phyloP scores from a whole-genome alignment of 2,888 invertebrate genomes.

The Patella caerulea region DNA sequence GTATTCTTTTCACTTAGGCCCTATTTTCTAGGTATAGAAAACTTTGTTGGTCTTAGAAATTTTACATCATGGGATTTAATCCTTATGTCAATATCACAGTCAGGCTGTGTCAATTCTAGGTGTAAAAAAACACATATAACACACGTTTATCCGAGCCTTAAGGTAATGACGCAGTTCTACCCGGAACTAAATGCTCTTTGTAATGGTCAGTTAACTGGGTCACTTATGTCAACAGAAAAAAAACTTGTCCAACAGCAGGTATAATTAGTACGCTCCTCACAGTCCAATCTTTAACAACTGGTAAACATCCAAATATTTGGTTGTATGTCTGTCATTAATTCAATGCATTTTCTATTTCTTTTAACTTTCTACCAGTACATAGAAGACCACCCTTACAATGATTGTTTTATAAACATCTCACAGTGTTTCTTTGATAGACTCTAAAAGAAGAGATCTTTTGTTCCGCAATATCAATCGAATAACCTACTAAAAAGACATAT shows the following conservation, averaged over 20 bases:
- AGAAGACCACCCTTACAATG: too few relatives aligned
- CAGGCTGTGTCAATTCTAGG: not conserved
- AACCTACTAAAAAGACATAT: too few relatives aligned
- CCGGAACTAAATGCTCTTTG: not conserved
- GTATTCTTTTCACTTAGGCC: not conserved
- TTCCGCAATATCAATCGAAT: too few relatives aligned
- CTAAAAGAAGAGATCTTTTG: too few relatives aligned
- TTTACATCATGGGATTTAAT: not conserved
- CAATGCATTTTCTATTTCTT: not conserved
- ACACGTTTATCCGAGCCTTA: not conserved
- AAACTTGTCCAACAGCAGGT: not conserved
- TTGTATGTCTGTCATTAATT: slow-evolving; percentile 10
- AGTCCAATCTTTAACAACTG: not conserved
- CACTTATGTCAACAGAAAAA: slow-evolving; percentile 9
- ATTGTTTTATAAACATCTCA: too few relatives aligned
- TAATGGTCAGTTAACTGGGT: not conserved
- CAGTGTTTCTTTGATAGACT: too few relatives aligned
- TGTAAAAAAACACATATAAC: slow-evolving; percentile 4
- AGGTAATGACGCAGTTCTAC: not conserved
- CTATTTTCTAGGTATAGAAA: not conserved
- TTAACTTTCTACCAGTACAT: too few relatives aligned
- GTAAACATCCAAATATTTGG: not conserved
- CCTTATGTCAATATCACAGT: not conserved
- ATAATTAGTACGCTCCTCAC: not conserved
- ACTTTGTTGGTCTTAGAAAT: not conserved